Evolutionary conservation across 92 coral and sea anemone species (phyloP), one percentile per base, ranked within the genome.

Genomic region (Isaurus tuberculatus): DNA sequence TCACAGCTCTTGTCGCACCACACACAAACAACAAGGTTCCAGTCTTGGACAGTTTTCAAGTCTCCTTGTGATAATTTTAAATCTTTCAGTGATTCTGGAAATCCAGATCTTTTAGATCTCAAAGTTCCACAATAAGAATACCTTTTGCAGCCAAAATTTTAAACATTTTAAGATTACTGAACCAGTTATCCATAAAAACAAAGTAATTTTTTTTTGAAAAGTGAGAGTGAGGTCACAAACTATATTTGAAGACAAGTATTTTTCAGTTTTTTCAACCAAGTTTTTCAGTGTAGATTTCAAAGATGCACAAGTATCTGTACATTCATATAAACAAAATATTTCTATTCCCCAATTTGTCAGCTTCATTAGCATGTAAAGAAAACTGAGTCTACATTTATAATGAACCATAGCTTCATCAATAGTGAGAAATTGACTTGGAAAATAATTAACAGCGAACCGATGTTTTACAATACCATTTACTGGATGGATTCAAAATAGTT

Each of bases 111-210:
- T 27, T 83, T 83, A 17, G 80, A 37, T 68, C 69, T 49, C 33
- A 83, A 34, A 43, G 86, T 83, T 26, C 86, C 86, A 70, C 86
- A 70, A 73, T 79, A 81, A 60, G 32, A 81, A 27, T 67, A 48
- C 25, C 36, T 14, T 63, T 81, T 33, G 16, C 37, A 23, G 58
- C 25, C 29, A 73, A 66, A 29, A 40, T n/a, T 15, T 81, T 66
- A 16, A 81, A 81, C 72, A 81, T 44, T 28, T 9, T 17, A 2
- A 65, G 26, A 66, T 51, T 81, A 26, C 74, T 70, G 57, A 80
- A 80, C 32, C 28, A 81, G 27, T 81, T 81, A 46, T 81, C 85
- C 77, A 81, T 65, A 23, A 81, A 66, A 64, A 64, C 75, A 33
- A 80, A 80, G 29, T 15, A 65, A 8, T 32, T 60, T 64, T 19